Evolutionary conservation across 2,888 invertebrate genomes (phyloP).

Genomic region (Metallyticus violacea): DNA sequence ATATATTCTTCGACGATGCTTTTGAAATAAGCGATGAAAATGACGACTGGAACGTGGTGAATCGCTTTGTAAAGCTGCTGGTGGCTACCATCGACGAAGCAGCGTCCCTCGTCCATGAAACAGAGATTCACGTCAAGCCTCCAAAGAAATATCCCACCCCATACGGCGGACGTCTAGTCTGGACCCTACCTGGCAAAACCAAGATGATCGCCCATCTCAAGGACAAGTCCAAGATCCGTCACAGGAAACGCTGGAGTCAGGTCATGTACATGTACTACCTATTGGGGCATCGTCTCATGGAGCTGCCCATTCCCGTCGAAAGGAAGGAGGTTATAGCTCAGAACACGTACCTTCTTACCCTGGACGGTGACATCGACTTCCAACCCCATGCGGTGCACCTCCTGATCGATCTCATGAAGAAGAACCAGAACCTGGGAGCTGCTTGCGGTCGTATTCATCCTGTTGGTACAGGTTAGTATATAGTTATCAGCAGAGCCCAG

Average conservation of each 20-base stretch:
- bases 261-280: slow-evolving; percentile 95
- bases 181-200: slow-evolving; percentile 81
- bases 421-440: slow-evolving; percentile 71
- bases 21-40: slow-evolving; percentile 63
- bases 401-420: slow-evolving; percentile 83
- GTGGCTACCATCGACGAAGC: slow-evolving; percentile 72
- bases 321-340: slow-evolving; percentile 67
- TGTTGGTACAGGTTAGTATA: slow-evolving; percentile 64
- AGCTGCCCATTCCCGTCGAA: slow-evolving; percentile 56
- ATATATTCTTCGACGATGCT: slow-evolving; percentile 85
- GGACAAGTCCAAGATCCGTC: slow-evolving; percentile 82
- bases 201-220: slow-evolving; percentile 84
- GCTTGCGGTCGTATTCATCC: slow-evolving; percentile 91
- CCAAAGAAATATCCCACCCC: slow-evolving; percentile 78
- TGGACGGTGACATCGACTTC: slow-evolving; percentile 90
- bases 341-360: slow-evolving; percentile 78
- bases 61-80: slow-evolving; percentile 74
- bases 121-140: slow-evolving; percentile 58
- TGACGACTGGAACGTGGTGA: slow-evolving; percentile 70
- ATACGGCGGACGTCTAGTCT: slow-evolving; percentile 81
- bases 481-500: no score
- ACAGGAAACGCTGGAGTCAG: slow-evolving; percentile 92
- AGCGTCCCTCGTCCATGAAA: slow-evolving; percentile 67
- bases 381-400: slow-evolving; percentile 74
- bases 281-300: slow-evolving; percentile 76